Conservation (phyloP, 2,113 vertebrate genomes). For the Aptenodytes patagonicus region DNA sequence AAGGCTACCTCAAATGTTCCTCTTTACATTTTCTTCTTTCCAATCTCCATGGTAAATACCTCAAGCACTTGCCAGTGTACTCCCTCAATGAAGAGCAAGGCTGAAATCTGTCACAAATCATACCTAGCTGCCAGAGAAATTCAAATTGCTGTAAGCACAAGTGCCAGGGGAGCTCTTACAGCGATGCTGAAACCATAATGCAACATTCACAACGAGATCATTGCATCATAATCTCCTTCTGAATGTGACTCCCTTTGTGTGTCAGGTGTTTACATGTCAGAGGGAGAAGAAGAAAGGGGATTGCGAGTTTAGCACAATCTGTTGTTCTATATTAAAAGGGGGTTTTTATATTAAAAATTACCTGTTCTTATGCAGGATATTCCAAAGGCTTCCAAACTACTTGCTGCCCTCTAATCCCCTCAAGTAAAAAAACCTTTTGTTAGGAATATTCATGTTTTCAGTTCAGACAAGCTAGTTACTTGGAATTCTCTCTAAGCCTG, state of each 20-base stretch:
- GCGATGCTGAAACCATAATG: slow-evolving; percentile 68
- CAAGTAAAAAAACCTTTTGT: slow-evolving; percentile 10
- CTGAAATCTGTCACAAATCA: slow-evolving; percentile 77
- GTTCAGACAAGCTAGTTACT: slow-evolving; percentile 33
- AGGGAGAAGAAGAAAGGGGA: slow-evolving; percentile 25
- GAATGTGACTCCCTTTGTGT: slow-evolving; percentile 64
- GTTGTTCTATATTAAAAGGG: slow-evolving; percentile 13
- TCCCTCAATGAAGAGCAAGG: slow-evolving; percentile 64
- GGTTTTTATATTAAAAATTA: not conserved
- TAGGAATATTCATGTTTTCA: slow-evolving; percentile 19
- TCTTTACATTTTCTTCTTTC: not conserved
- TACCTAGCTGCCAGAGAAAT: slow-evolving; percentile 71
- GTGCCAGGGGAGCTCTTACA: slow-evolving; percentile 71
- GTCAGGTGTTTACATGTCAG: slow-evolving; percentile 57
- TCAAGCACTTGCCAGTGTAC: slow-evolving; percentile 56
- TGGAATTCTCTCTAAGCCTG: slow-evolving; percentile 15
- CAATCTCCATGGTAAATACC: slow-evolving; percentile 59
- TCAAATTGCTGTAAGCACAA: slow-evolving; percentile 74
- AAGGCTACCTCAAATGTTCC: not conserved
- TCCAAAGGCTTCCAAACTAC: slow-evolving; percentile 25
- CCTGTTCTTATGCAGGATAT: not conserved
- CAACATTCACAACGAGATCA: slow-evolving; percentile 71
- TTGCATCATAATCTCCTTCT: slow-evolving; percentile 75
- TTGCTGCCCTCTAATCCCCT: slow-evolving; percentile 19
- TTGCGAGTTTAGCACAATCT: slow-evolving; percentile 41